These are phyloP conservation scores for Amiota minor DNA, from an alignment of 2,888 invertebrate species.

Conservation along the genomic window DNA sequence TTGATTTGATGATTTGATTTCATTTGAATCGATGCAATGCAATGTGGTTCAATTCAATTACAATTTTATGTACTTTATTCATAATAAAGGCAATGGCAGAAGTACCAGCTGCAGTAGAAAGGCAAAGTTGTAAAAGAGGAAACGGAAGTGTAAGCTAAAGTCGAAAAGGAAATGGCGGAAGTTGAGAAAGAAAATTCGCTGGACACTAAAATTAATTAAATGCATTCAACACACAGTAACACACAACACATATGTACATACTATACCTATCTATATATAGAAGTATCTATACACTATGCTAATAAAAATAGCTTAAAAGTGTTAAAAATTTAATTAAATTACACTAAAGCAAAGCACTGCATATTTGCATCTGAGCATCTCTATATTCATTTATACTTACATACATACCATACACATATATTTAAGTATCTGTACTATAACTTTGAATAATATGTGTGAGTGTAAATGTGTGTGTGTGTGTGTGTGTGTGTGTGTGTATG, in stretches of 20 bases:
- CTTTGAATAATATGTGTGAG: background rate
- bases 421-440: background rate
- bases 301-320: conserved; percentile 17
- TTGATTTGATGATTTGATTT: no score
- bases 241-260: no score
- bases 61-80: conserved; percentile 41
- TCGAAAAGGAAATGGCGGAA: no score
- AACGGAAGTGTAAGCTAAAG: no score
- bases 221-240: background rate
- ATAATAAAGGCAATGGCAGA: background rate
- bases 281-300: conserved; percentile 2
- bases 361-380: background rate
- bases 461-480: conserved; percentile 15
- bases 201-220: conserved; percentile 21
- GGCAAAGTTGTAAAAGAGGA: no score
- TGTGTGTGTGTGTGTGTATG: background rate
- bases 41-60: conserved; percentile 41
- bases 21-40: no score
- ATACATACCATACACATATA: background rate
- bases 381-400: background rate
- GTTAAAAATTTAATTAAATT: conserved; percentile 23
- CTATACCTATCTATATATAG: no score
- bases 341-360: background rate
- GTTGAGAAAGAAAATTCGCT: no score
- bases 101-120: no score